These are phyloP conservation scores for Laticauda laticaudata DNA, from an alignment of 2,113 vertebrate species.

Conservation along the genomic window DNA sequence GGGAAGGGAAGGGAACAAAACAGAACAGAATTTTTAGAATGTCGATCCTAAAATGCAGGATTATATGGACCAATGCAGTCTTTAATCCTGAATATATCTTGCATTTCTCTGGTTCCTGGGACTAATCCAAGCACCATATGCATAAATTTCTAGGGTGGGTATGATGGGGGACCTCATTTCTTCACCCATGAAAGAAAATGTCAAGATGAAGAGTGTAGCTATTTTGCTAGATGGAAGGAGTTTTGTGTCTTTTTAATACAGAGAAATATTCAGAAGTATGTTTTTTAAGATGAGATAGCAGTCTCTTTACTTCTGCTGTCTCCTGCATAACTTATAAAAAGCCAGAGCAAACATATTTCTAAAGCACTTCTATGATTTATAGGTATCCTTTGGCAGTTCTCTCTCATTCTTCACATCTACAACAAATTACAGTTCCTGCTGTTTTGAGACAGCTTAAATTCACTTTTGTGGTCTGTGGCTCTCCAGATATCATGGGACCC, in stretches of 20 bases:
- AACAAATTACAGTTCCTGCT: background rate
- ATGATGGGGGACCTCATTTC: background rate
- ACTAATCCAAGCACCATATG: background rate
- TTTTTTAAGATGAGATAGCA: background rate
- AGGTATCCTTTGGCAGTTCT: background rate
- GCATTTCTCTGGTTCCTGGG: background rate
- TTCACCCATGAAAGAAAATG: background rate
- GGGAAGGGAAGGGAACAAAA: background rate
- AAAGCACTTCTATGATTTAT: background rate
- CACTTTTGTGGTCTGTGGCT: background rate
- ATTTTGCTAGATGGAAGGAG: background rate
- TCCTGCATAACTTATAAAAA: background rate
- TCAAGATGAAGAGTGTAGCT: background rate
- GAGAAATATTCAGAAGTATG: background rate
- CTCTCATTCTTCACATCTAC: background rate
- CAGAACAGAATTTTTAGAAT: background rate
- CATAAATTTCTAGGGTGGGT: background rate
- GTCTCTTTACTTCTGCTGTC: background rate
- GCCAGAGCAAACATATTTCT: background rate
- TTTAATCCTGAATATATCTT: background rate
- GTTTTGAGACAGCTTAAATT: background rate
- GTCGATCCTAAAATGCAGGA: background rate
- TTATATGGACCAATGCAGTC: background rate
- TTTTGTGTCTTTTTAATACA: background rate
- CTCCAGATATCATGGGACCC: background rate